Conservation (phyloP, 30 jellyfish, hydroid and myxozoan species). For the Catostylus mosaicus region DNA sequence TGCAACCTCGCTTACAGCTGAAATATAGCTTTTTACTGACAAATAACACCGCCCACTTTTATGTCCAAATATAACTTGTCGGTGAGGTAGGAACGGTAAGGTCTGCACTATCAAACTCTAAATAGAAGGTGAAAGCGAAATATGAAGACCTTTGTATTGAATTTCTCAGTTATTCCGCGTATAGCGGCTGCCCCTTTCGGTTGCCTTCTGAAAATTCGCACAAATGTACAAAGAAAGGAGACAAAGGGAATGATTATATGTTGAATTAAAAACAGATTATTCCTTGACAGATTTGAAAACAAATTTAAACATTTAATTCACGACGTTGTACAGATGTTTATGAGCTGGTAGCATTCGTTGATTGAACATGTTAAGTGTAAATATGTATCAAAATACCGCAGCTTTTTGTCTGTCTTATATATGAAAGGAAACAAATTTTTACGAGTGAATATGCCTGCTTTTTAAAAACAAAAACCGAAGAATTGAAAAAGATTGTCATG, state of each 20-base stretch:
- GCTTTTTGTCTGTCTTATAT: no score
- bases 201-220: neutral
- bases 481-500: no score
- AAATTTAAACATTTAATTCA: neutral
- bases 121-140: neutral
- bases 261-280: neutral
- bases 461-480: no score
- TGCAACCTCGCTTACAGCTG: slow-evolving; percentile 66
- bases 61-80: neutral
- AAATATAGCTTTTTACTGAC: slow-evolving; percentile 22
- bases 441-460: no score
- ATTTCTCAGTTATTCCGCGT: neutral
- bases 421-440: no score
- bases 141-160: neutral
- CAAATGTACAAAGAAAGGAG: neutral
- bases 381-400: neutral
- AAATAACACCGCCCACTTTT: slow-evolving; percentile 35
- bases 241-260: neutral
- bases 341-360: neutral
- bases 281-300: neutral
- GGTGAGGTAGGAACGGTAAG: neutral
- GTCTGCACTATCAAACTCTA: neutral
- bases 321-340: neutral
- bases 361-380: neutral
- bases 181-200: slow-evolving; percentile 24